Evolutionary conservation across 2,797 vertebrate genomes (phyloP).

Genomic region (Amazona finschi): DNA sequence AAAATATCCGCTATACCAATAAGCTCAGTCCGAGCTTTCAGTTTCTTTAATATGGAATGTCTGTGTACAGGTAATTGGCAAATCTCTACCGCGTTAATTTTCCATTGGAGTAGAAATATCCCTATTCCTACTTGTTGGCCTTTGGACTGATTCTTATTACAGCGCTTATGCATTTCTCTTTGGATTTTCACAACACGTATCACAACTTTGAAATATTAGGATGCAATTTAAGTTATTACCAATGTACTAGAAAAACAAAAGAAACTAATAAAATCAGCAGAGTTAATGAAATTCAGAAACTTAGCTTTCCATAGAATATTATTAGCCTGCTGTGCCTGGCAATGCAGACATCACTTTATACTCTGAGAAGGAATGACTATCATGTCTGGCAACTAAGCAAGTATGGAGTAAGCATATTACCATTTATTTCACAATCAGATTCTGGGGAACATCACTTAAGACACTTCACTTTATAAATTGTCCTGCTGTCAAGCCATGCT

Average conservation of each 20-base stretch:
- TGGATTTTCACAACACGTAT: background rate
- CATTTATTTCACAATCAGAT: conserved; percentile 29
- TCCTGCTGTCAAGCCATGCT: background rate
- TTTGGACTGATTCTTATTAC: background rate
- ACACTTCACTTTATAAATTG: background rate
- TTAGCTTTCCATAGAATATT: background rate
- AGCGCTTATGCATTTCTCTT: background rate
- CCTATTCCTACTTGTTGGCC: background rate
- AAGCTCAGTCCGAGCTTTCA: background rate
- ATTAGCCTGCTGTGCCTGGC: conserved; percentile 51
- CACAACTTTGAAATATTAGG: background rate
- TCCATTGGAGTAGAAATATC: background rate
- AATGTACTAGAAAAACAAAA: background rate
- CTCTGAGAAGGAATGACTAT: conserved; percentile 1
- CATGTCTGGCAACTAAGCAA: conserved; percentile 30
- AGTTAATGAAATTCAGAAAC: conserved; percentile 53
- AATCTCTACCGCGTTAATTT: background rate
- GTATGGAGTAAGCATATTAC: background rate
- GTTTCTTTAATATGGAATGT: background rate
- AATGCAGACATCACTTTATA: background rate
- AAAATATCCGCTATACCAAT: background rate
- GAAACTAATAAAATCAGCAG: background rate
- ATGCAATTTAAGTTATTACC: background rate
- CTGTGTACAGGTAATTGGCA: background rate
- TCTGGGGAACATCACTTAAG: conserved; percentile 34